A percentile compares a stretch with the other conserved stretches of the same genome.
phyloP scores from a whole-genome alignment of 1,140 invertebrate genomes.

The Oppia nitens region DNA sequence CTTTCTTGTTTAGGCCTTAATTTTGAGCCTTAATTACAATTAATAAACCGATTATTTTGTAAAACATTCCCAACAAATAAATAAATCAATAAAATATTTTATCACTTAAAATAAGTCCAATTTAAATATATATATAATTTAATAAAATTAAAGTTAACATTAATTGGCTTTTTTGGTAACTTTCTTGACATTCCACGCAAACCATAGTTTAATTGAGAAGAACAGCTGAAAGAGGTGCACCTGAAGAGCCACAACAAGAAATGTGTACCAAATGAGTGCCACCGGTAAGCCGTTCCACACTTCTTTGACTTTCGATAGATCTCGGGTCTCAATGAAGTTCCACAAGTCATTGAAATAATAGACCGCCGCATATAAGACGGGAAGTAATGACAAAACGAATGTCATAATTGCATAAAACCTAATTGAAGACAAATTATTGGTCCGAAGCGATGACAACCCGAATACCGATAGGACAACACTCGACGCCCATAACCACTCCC shows the following conservation, averaged over 20 bases:
- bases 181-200: not conserved
- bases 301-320: constrained; percentile 14
- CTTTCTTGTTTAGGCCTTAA: not conserved
- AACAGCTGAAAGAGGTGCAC: constrained; percentile 76
- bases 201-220: constrained; percentile 59
- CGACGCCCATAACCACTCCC: constrained; percentile 86
- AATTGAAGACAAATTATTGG: constrained; percentile 58
- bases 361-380: constrained; percentile 56
- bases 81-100: too few relatives aligned
- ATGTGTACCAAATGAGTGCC: constrained; percentile 81
- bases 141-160: not conserved
- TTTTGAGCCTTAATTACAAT: not conserved
- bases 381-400: constrained; percentile 54
- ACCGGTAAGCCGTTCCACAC: constrained; percentile 63
- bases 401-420: constrained; percentile 62
- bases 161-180: not conserved
- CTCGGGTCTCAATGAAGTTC: constrained; percentile 49
- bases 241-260: constrained; percentile 69
- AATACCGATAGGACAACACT: constrained; percentile 69
- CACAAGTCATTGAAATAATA: constrained; percentile 72
- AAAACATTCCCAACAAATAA: not conserved
- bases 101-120: too few relatives aligned
- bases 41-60: not conserved
- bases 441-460: constrained; percentile 64
- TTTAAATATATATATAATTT: not conserved